Base-by-base conservation (phyloP, 2,797 vertebrate genomes). In the Alca torda region DNA sequence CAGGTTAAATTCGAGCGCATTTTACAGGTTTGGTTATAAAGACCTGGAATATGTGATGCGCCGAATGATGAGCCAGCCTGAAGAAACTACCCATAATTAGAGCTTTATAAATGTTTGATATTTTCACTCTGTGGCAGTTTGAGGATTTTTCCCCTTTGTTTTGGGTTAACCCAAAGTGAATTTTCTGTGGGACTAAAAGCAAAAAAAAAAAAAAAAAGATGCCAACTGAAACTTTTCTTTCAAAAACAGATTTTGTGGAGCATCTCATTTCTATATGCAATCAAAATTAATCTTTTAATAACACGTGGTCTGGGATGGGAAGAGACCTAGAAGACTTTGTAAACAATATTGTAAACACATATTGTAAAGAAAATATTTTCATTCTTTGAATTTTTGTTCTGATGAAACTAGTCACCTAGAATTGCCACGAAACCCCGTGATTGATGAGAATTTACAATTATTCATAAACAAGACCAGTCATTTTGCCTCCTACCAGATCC, bases 1-100 rank as follows among this genome's bases (percentile, higher is more conserved):
- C 68, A 46, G 16, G 31, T 41, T n/a, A 57, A 69, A 72, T 13
- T 4, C 0, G 1, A 48, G 56, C 2, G 25, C 16, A 3, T 51
- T 31, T 37, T 31, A 19, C 74, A 51, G 70, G 28, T 48, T 78
- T 37, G 56, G 24, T 14, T 81, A 70, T 43, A 21, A 30, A 69
- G 48, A 54, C 31, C 50, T 57, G 53, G 53, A 64, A 73, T 31
- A 63, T 4, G 60, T 4, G 65, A 73, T 19, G 53, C 0, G 0
- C 31, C 26, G 45, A 51, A 73, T 45, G 39, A 80, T 30, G 39
- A 76, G 23, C 30, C 28, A 20, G 25, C 10, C 14, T 53, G 48
- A 67, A 72, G 72, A 48, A 68, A n/a, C 26, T 43, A 37, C n/a
- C 53, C 11, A 1, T 18, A 6, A 46, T 8, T 30, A 11, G 25